Percentiles rank a stretch among this genome's conserved stretches.
phyloP scores from a whole-genome alignment of 2,797 vertebrate genomes.

The Rousettus madagascariensis region DNA sequence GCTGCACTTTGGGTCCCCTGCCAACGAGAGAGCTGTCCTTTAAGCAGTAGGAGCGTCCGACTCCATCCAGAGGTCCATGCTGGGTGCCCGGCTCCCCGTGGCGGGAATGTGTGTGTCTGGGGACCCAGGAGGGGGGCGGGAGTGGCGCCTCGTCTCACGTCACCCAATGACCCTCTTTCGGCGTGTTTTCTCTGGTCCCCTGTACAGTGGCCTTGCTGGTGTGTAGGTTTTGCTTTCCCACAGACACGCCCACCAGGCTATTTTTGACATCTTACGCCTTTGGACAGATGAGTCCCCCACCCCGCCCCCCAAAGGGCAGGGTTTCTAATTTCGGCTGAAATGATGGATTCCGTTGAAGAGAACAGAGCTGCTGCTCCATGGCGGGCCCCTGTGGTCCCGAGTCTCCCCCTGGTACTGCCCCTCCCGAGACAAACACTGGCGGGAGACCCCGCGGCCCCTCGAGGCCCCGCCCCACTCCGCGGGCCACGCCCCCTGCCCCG shows the following conservation, averaged over 20 bases:
- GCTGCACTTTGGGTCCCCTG: background rate
- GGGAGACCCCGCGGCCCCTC: no score
- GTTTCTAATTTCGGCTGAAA: background rate
- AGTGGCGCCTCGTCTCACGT: background rate
- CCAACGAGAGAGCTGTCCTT: background rate
- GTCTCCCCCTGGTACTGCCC: background rate
- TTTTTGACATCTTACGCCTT: background rate
- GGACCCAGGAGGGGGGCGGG: background rate
- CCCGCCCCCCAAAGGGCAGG: background rate
- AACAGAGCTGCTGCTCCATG: background rate
- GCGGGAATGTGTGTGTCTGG: background rate
- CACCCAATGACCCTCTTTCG: background rate
- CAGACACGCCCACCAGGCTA: background rate
- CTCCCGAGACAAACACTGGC: background rate
- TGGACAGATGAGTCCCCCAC: no score
- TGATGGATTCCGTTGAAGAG: rapidly evolving
- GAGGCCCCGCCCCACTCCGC: background rate
- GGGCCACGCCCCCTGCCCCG: background rate
- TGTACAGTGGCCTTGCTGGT: no score
- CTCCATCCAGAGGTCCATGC: background rate
- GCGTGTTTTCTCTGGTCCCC: background rate
- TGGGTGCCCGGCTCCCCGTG: no score
- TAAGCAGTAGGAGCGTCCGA: background rate
- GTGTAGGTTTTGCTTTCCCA: background rate
- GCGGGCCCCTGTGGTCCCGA: background rate